These are phyloP conservation scores for Hermatobates lingyangjiaoensis DNA, from an alignment of 1,140 invertebrate species.

Conservation along the genomic window DNA sequence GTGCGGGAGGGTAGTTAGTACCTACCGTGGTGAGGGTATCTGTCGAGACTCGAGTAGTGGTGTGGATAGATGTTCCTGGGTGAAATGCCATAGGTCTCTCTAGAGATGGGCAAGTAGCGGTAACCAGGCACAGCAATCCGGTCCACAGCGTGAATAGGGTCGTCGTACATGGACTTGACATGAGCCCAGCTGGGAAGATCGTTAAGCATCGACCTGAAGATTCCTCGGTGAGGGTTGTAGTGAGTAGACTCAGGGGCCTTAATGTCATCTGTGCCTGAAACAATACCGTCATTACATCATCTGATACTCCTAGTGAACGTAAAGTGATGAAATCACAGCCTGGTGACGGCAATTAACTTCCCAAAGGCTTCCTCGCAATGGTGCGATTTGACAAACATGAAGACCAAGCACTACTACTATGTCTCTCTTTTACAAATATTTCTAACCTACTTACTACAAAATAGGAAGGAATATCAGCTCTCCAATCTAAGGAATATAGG, in stretches of 20 bases:
- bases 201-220: slow-evolving; percentile 36
- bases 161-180: slow-evolving; percentile 68
- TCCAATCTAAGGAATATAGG: too few relatives aligned
- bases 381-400: too few relatives aligned
- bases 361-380: too few relatives aligned
- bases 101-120: slow-evolving; percentile 69
- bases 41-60: slow-evolving; percentile 56
- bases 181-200: slow-evolving; percentile 43
- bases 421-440: too few relatives aligned
- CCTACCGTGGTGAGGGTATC: slow-evolving; percentile 62
- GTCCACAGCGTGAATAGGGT: slow-evolving; percentile 53
- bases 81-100: slow-evolving; percentile 71
- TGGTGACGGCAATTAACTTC: too few relatives aligned
- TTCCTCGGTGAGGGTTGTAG: slow-evolving; percentile 37
- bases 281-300: neutral
- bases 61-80: slow-evolving; percentile 67
- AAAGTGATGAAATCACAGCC: too few relatives aligned
- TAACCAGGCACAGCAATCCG: slow-evolving; percentile 68
- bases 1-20: slow-evolving; percentile 26
- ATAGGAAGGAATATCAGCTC: too few relatives aligned
- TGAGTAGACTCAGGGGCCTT: slow-evolving; percentile 57
- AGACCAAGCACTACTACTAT: too few relatives aligned
- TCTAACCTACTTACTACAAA: too few relatives aligned
- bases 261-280: slow-evolving; percentile 68
- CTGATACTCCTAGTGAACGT: too few relatives aligned